Conservation (phyloP, 2,113 vertebrate genomes). For the Tupaia tana region DNA sequence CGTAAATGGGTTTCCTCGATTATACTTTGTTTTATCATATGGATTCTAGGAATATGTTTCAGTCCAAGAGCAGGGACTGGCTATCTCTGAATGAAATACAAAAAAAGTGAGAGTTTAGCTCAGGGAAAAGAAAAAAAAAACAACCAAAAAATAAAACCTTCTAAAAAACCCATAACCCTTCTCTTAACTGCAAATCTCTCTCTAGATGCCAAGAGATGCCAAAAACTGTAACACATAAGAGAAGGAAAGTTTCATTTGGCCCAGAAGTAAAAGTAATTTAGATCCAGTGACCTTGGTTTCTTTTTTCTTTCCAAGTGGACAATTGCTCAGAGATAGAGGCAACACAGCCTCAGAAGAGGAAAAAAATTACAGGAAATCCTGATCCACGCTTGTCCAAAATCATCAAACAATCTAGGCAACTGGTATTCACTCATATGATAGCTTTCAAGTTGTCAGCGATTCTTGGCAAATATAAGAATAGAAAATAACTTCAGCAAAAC, state of each 20-base stretch:
- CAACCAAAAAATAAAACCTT: not conserved
- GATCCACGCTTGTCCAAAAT: slow-evolving; percentile 72
- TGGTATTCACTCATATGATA: slow-evolving; percentile 54
- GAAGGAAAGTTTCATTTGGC: slow-evolving; percentile 58
- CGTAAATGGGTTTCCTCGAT: slow-evolving; percentile 1
- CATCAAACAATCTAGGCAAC: slow-evolving; percentile 69
- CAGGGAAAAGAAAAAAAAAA: not conserved
- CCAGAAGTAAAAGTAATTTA: slow-evolving; percentile 61
- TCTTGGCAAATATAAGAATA: slow-evolving; percentile 60
- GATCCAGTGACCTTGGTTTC: slow-evolving; percentile 64
- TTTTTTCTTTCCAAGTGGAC: slow-evolving; percentile 62
- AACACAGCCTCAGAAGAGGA: slow-evolving; percentile 49
- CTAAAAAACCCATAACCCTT: not conserved
- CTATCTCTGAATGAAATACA: not conserved
- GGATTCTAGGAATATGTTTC: slow-evolving; percentile 26
- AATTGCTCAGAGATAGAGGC: slow-evolving; percentile 67
- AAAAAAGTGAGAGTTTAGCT: not conserved
- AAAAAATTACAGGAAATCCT: slow-evolving; percentile 78
- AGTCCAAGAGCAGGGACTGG: not conserved
- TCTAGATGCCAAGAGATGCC: slow-evolving; percentile 33
- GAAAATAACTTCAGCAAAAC: slow-evolving; percentile 61
- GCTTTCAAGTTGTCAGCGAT: slow-evolving; percentile 69
- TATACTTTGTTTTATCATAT: not conserved
- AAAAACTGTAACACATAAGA: slow-evolving; percentile 9
- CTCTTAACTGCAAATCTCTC: not conserved